Base-by-base conservation (phyloP, 2,797 vertebrate species). In the Alfaro cultratus region DNA sequence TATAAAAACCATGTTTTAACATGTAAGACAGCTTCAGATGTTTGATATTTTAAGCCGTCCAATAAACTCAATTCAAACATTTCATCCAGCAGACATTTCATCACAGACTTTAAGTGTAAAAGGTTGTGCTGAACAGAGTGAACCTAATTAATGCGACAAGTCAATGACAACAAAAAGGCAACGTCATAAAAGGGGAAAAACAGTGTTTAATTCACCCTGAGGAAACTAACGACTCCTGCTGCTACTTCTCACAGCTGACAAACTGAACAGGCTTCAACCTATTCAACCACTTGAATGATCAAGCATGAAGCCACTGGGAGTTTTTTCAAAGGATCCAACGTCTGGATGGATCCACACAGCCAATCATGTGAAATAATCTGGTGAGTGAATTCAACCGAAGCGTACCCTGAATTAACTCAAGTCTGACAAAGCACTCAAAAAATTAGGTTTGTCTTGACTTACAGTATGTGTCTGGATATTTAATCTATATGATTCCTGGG, bases 121-220 rank as follows among this genome's bases (percentile, higher is more conserved):
- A 88, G 83, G 85, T 84, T 88, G 83, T 78, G 70, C 89, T 85
- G 91, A 91, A 87, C 83, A 77, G 91, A 84, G 79, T 85, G 90
- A 94, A 95, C 95, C 92, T 93, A 95, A 96, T 96, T 95, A 94
- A 93, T 88, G 85, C 84, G 79, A 90, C 88, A 91, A 89, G 90
- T 94, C 81, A 57, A 94, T 92, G 92, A 92, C 88, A 86, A 89
- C 85, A 88, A 82, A 84, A 83, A 91, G 82, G 86, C 86, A 93
- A 91, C 85, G 87, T 85, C 83, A 83, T n/a, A n/a, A 86, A 86
- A 87, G 78, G 75, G 79, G 23, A 31, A 4, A 72, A 41, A 39
- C 75, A 78, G 74, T 71, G 79, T 86, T 80, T 90, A 91, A 91
- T 93, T 91, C 89, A 91, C 83, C 92, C 91, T 75, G 75, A 90